Percentiles rank a stretch among this genome's conserved stretches.
Evolutionary conservation across 2,113 vertebrate genomes (phyloP).

Genomic region (Heterochromis multidens): DNA sequence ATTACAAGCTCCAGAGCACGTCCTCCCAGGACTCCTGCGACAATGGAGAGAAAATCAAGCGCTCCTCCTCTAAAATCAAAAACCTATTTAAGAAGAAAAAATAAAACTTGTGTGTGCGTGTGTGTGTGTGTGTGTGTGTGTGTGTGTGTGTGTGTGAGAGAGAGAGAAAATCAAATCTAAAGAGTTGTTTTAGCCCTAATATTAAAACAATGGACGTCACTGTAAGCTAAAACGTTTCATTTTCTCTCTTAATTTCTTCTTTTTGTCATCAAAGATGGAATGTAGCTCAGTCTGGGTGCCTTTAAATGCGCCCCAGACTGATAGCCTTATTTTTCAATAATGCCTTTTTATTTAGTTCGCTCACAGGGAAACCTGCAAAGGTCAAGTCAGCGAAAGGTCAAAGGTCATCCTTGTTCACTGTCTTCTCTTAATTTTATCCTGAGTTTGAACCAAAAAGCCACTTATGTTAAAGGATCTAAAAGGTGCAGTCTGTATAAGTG

Average conservation of each 20-base stretch:
- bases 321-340: slow-evolving; percentile 77
- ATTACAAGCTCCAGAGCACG: slow-evolving; percentile 84
- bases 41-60: slow-evolving; percentile 91
- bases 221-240: slow-evolving; percentile 65
- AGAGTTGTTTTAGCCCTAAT: slow-evolving; percentile 62
- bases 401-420: slow-evolving; percentile 77
- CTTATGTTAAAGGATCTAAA: slow-evolving; percentile 7
- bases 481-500: slow-evolving; percentile 30
- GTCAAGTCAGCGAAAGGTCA: slow-evolving; percentile 62
- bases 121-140: background rate
- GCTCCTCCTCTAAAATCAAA: slow-evolving; percentile 95
- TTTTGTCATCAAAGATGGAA: slow-evolving; percentile 75
- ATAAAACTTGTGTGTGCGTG: slow-evolving; percentile 51
- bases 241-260: slow-evolving; percentile 37
- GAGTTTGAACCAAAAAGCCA: slow-evolving; percentile 55
- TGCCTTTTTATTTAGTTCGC: slow-evolving; percentile 77
- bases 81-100: slow-evolving; percentile 96
- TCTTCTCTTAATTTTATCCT: slow-evolving; percentile 65
- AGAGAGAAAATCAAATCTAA: slow-evolving; percentile 8
- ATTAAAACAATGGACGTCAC: slow-evolving; percentile 53
- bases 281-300: slow-evolving; percentile 80
- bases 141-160: background rate
- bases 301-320: slow-evolving; percentile 66
- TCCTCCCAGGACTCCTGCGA: slow-evolving; percentile 90
- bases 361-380: slow-evolving; percentile 75